Evolutionary conservation across 2,888 invertebrate genomes (phyloP), one percentile per base, ranked within the genome.

Genomic region (Hartigia nigra): DNA sequence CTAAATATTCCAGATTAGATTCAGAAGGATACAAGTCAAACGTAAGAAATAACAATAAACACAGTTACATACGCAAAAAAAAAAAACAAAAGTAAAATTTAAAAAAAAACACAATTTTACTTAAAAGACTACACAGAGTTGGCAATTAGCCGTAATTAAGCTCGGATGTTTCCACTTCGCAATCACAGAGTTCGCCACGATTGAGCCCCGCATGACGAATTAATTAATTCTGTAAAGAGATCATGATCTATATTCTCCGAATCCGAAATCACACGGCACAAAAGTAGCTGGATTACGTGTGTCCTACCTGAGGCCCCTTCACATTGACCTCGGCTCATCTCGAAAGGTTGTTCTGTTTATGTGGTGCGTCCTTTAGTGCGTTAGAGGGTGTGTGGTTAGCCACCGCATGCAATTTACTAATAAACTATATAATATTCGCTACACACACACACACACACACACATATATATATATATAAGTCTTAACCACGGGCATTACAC

Each of bases 301-400:
- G 32, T 32, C 72, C 55, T 55, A 55, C 55, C 55, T 34, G 72
- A 72, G 72, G 72, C 72, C 72, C 72, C 32, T 23, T 55, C 14
- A 55, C 72, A 34, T 32, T 34, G 72, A 31, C 72, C 72, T 72
- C 72, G 72, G 72, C 12, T 72, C 72, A 72, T 72, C 72, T 72
- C 72, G 34, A 72, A 74, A 79, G 78, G 76, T 76, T 79, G 78
- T 79, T 76, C 76, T 82, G 82, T 84, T 84, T 81, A 84, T 83
- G 82, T 85, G 84, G 83, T 84, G 86, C 85, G 85, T 85, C 82
- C 82, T 81, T 79, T 85, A 86, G 86, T 83, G 81, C 81, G 81
- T 83, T 85, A 86, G 86, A 81, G 85, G 85, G 83, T 86, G 82
- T 85, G 83, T 86, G 84, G 83, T 86, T 84, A 85, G 85, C 83